Conservation (phyloP, 2,888 invertebrate species). For the Celastrina argiolus region DNA sequence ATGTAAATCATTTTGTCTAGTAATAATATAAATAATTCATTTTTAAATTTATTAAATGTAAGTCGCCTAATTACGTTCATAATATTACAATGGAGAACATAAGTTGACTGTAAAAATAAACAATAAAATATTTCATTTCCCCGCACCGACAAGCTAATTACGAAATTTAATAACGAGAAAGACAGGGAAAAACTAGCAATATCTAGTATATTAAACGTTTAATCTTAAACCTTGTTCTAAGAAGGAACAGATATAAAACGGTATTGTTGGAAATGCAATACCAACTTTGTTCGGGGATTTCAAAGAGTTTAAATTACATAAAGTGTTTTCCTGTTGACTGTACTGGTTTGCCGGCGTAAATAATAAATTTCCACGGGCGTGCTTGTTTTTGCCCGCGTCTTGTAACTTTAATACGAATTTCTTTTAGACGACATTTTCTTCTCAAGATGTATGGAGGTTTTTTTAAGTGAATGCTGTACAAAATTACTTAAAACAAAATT, state of each 20-base stretch:
- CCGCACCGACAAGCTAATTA: not conserved
- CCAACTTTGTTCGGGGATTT: not conserved
- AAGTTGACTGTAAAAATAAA: no score
- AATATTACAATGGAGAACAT: no score
- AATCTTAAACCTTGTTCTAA: not conserved
- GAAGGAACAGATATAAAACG: not conserved
- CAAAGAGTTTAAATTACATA: slow-evolving; percentile 4
- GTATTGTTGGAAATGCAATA: not conserved
- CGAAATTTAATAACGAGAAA: not conserved
- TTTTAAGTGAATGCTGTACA: no score
- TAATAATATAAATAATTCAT: no score
- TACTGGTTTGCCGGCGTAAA: not conserved
- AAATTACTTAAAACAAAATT: no score
- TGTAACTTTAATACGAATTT: no score
- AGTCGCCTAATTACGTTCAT: no score
- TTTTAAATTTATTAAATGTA: no score
- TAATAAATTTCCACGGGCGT: not conserved
- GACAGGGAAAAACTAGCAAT: not conserved
- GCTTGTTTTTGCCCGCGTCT: not conserved
- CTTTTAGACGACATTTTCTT: no score
- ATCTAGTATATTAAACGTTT: not conserved
- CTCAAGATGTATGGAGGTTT: no score
- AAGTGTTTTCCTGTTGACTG: not conserved
- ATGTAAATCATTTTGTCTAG: no score
- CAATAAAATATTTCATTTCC: no score